phyloP scores from a whole-genome alignment of 2,797 vertebrate genomes.

The Halcyon smyrnensis region DNA sequence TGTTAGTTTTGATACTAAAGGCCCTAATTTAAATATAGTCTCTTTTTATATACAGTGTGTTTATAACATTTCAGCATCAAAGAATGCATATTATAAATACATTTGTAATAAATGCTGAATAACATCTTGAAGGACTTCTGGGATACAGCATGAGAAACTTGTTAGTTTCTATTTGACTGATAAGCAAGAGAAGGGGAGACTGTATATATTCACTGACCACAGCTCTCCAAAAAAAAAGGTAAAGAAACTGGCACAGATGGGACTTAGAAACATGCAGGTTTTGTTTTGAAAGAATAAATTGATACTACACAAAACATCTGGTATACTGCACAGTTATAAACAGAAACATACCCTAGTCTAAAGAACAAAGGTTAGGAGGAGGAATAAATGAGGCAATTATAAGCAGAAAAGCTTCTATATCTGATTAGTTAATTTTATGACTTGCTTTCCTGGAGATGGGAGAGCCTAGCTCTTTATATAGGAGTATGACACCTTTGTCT shows the following conservation, averaged over 20 bases:
- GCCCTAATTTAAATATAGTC: background rate
- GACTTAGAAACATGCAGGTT: background rate
- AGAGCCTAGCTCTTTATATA: background rate
- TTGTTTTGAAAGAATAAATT: background rate
- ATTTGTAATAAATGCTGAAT: background rate
- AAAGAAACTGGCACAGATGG: background rate
- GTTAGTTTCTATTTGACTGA: background rate
- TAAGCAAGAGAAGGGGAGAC: background rate
- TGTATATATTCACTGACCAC: background rate
- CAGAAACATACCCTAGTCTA: background rate
- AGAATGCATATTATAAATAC: background rate
- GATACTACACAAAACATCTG: background rate
- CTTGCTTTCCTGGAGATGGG: background rate
- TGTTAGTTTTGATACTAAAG: background rate
- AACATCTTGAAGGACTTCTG: background rate
- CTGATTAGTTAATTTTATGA: conserved; percentile 13
- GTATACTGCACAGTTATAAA: background rate
- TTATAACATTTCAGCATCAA: background rate
- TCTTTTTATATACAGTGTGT: background rate
- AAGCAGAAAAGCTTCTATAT: conserved; percentile 12
- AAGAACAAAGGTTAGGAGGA: conserved; percentile 29
- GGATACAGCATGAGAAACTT: background rate
- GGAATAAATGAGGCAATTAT: conserved; percentile 25
- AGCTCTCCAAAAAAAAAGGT: background rate
- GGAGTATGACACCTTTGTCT: background rate